Base-by-base conservation (phyloP, 2,113 vertebrate genomes). In the Nerophis lumbriciformis region DNA sequence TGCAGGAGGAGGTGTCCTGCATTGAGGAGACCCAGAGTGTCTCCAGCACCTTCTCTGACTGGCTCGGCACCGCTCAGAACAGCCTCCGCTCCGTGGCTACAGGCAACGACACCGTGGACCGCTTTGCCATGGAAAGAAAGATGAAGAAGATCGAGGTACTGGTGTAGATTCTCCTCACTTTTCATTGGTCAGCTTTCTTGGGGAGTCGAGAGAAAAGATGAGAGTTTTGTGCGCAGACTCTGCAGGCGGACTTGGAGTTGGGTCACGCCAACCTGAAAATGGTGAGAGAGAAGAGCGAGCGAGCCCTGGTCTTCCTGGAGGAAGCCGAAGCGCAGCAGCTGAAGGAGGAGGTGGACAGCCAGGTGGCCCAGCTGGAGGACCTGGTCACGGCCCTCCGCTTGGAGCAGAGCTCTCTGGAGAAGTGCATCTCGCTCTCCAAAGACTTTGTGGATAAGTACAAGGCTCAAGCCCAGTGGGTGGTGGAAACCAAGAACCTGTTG, bases 371-470 rank as follows among this genome's bases (percentile, higher is more conserved):
- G 52, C 68, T 95, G 50, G 90, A 95, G 77, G 90, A 90, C 58
- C 77, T 99, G 64, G 89, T 88, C 58, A 74, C 88, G 19, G 85
- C 87, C 6, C 90, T 97, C 66, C 90, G 94, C 28, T 88, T 84
- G 9, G 93, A 96, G 59, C 92, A 93, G 5, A 82, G 88, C 80
- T 86, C 86, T 4, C 85, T 95, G 0, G 96, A 97, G 65, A 97
- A 94, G 68, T 92, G 92, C 47, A 88, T 94, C 59, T 89, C 94
- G 11, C 85, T 98, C 36, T 89, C 91, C n/a, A 98, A 95, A 76
- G 97, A 99, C 81, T 96, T 97, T 64, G 89, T 90, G n/a, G 96
- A 97, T 70, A 96, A 94, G 68, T 94, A 91, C 61, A 97, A 93
- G 72, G 70, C 77, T 10, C 93, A 95, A 49, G 86, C 88, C 47